A percentile compares a stretch with the other conserved stretches of the same genome.
Conservation (phyloP, 2,113 vertebrate species). For the Carassius auratus region DNA sequence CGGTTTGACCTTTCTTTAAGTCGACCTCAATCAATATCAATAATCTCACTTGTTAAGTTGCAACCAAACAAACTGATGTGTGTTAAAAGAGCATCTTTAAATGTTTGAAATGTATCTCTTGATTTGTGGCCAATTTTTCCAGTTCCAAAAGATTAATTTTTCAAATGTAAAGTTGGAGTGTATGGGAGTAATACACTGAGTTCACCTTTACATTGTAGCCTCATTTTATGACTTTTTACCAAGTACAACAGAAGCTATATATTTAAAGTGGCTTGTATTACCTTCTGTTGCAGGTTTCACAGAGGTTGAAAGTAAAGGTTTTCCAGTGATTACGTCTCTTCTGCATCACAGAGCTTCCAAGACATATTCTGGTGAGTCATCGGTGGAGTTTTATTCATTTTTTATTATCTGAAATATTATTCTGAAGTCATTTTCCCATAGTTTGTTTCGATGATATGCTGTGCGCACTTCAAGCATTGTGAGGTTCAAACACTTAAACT, state of each 20-base stretch:
- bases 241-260: not conserved
- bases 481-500: slow-evolving; percentile 5
- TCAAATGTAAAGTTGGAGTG: not conserved
- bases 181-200: not conserved
- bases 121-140: not conserved
- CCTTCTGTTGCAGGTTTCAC: slow-evolving; percentile 15
- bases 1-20: slow-evolving; percentile 1
- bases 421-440: not conserved
- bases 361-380: slow-evolving; percentile 33
- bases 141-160: not conserved
- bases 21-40: slow-evolving; percentile 32
- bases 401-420: not conserved
- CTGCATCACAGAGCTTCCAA: not conserved
- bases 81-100: not conserved
- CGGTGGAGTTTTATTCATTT: not conserved
- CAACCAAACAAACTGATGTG: not conserved
- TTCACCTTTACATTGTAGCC: not conserved
- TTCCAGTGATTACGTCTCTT: not conserved
- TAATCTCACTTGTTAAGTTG: not conserved
- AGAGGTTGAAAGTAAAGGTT: not conserved
- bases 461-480: not conserved
- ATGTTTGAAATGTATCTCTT: not conserved
- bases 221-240: not conserved
- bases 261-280: not conserved
- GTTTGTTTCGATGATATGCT: not conserved